These are phyloP conservation scores for Pteropus alecto DNA, from an alignment of 2,113 vertebrate species.

Conservation along the genomic window DNA sequence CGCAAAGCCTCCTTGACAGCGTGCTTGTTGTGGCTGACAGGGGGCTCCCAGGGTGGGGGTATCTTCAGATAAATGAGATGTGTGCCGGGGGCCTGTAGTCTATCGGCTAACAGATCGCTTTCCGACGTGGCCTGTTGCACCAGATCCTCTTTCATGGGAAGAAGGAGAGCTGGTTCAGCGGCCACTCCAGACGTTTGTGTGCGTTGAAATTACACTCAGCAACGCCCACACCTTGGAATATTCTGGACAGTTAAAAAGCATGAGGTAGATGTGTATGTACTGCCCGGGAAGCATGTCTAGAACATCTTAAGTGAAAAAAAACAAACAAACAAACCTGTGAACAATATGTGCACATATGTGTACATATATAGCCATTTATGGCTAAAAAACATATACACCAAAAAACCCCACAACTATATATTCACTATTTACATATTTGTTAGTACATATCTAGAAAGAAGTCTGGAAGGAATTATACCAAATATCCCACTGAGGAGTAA, in stretches of 20 bases:
- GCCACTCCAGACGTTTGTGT: background rate
- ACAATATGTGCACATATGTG: background rate
- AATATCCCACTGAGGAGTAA: background rate
- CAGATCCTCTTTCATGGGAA: background rate
- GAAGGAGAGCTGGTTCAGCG: background rate
- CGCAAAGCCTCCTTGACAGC: background rate
- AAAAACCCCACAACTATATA: background rate
- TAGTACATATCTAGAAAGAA: background rate
- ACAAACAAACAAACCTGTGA: background rate
- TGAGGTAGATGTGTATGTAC: background rate
- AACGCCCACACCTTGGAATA: background rate
- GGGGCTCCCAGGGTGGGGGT: background rate
- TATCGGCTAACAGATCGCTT: background rate
- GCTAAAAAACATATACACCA: background rate
- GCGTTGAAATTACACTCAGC: background rate
- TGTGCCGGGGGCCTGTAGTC: background rate
- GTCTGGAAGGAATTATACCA: background rate
- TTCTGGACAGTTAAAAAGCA: slow-evolving; percentile 8
- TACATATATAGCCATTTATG: background rate
- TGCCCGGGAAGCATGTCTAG: background rate
- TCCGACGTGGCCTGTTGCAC: background rate
- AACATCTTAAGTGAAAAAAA: background rate
- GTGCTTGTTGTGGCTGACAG: background rate
- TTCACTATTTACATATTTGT: background rate
- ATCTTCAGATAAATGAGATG: background rate